These are phyloP conservation scores for Sakesphorus luctuosus DNA, from an alignment of 2,113 vertebrate genomes.

Conservation along the genomic window DNA sequence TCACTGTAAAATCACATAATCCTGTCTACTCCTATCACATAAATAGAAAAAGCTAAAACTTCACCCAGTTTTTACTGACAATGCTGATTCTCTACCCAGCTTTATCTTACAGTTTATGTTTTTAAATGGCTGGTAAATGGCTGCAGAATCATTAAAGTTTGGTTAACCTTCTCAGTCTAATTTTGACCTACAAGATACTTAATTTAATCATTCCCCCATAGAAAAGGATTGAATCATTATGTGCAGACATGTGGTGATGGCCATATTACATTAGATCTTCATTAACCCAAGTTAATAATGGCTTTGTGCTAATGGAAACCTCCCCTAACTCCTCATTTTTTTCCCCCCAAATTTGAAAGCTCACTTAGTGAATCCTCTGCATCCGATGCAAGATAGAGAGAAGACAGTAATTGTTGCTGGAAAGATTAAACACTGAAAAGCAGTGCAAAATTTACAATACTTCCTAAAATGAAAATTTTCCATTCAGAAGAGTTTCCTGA, in stretches of 20 bases:
- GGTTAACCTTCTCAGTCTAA: slow-evolving; percentile 64
- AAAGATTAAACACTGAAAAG: background rate
- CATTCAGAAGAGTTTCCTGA: background rate
- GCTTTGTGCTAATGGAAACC: slow-evolving; percentile 48
- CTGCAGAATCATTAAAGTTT: slow-evolving; percentile 61
- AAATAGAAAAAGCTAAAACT: slow-evolving; percentile 24
- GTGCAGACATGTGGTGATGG: slow-evolving; percentile 60
- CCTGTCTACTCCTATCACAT: background rate
- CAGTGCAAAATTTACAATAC: background rate
- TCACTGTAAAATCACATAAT: slow-evolving; percentile 8
- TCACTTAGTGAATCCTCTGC: background rate
- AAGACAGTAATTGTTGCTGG: background rate
- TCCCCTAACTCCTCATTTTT: slow-evolving; percentile 31
- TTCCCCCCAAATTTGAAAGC: background rate
- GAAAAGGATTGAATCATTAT: slow-evolving; percentile 51
- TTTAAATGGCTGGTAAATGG: slow-evolving; percentile 63
- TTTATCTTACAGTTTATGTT: slow-evolving; percentile 53
- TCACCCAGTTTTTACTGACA: slow-evolving; percentile 16
- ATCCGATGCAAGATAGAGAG: background rate
- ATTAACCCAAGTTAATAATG: slow-evolving; percentile 67
- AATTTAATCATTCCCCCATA: slow-evolving; percentile 63
- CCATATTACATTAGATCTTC: slow-evolving; percentile 69
- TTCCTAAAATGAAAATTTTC: background rate
- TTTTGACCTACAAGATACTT: slow-evolving; percentile 65
- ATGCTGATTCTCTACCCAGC: background rate